Evolutionary conservation across 2,888 invertebrate genomes (phyloP).

Genomic region (Mythimna vitellina): DNA sequence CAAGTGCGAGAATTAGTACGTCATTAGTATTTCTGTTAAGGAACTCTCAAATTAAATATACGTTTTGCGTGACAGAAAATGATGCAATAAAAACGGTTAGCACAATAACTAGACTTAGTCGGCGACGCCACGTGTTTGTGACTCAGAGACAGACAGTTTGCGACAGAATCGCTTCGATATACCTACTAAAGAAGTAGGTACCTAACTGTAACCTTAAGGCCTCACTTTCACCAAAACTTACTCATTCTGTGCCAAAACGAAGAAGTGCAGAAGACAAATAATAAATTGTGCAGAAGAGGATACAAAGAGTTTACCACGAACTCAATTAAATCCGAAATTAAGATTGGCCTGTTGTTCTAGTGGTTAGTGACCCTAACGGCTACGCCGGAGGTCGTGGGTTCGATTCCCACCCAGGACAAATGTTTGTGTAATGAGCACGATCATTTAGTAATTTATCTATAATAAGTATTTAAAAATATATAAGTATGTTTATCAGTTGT

Average conservation of each 20-base stretch:
- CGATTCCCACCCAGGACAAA: too few species aligned
- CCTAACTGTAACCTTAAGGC: not conserved
- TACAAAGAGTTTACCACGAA: too few species aligned
- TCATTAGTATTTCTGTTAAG: not conserved
- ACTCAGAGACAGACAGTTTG: constrained; percentile 29
- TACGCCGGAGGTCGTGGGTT: too few species aligned
- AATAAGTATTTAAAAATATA: too few species aligned
- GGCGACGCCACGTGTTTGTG: constrained; percentile 22
- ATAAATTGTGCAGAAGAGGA: not conserved
- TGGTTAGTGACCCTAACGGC: too few species aligned
- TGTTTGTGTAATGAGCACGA: too few species aligned
- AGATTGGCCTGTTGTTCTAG: too few species aligned
- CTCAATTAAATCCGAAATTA: too few species aligned
- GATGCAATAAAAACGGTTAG: constrained; percentile 28
- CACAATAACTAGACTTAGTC: constrained; percentile 22
- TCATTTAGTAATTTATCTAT: too few species aligned
- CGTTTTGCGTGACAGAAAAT: constrained; percentile 2
- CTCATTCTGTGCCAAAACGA: too few species aligned
- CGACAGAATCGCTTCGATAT: constrained; percentile 2
- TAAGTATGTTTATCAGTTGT: too few species aligned
- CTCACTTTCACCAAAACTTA: constrained; percentile 14
- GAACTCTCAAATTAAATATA: not conserved
- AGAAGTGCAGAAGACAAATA: not conserved
- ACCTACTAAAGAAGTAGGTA: not conserved
- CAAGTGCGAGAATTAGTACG: too few species aligned